phyloP scores from a whole-genome alignment of 2,888 invertebrate species.

The Ptilodon capucinus region DNA sequence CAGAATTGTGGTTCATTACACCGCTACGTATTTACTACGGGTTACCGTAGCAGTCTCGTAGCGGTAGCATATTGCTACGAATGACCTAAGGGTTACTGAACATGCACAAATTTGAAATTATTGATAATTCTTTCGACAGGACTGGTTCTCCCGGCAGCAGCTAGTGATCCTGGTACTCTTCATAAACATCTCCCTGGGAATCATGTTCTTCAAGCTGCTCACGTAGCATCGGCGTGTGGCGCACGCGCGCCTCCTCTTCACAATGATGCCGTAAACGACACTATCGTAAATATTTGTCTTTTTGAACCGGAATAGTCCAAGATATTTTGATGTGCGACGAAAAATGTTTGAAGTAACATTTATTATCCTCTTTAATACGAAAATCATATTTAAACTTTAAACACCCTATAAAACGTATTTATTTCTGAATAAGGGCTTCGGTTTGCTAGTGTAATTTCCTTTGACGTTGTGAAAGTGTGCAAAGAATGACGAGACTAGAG shows the following conservation, averaged over 20 bases:
- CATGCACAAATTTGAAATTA: not conserved
- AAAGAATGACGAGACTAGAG: slow-evolving; percentile 57
- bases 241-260: slow-evolving; percentile 56
- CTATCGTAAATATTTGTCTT: slow-evolving; percentile 65
- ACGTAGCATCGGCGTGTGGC: slow-evolving; percentile 90
- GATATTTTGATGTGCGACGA: slow-evolving; percentile 55
- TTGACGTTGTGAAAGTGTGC: slow-evolving; percentile 72
- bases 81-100: not conserved
- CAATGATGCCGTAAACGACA: slow-evolving; percentile 44
- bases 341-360: slow-evolving; percentile 45
- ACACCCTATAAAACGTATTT: slow-evolving; percentile 50
- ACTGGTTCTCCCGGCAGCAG: slow-evolving; percentile 98
- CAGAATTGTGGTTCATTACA: no score
- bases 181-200: slow-evolving; percentile 96
- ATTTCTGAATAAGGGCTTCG: slow-evolving; percentile 65
- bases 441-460: slow-evolving; percentile 73
- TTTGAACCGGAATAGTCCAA: slow-evolving; percentile 56
- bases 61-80: no score
- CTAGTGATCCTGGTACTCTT: slow-evolving; percentile 96
- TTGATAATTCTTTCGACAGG: slow-evolving; percentile 81
- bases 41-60: no score
- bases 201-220: slow-evolving; percentile 97
- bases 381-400: slow-evolving; percentile 34
- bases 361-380: slow-evolving; percentile 49
- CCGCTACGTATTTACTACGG: not conserved